A percentile compares a stretch with the other conserved stretches of the same genome.
These are phyloP conservation scores for Nephrotoma guestfalica DNA, from an alignment of 2,888 invertebrate genomes.

Conservation along the genomic window DNA sequence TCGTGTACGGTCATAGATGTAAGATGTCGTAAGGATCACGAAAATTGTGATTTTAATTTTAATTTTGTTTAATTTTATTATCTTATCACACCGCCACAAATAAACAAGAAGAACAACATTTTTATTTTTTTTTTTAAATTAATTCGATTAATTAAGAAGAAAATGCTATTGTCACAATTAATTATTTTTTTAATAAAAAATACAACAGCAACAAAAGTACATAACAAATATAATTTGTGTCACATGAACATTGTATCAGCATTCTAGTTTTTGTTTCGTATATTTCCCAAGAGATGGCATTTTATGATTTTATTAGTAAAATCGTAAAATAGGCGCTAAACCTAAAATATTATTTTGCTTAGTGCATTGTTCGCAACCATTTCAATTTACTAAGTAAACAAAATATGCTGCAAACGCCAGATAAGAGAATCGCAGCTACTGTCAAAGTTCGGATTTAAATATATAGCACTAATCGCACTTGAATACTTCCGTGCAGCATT, in stretches of 20 bases:
- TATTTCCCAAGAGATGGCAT: too few relatives aligned
- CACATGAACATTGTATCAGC: background rate
- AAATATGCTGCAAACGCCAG: too few relatives aligned
- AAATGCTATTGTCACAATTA: background rate
- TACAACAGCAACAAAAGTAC: background rate
- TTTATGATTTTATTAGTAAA: too few relatives aligned
- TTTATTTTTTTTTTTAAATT: background rate
- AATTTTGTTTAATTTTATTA: background rate
- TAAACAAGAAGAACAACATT: background rate
- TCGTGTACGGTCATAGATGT: conserved; percentile 7
- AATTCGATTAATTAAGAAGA: background rate
- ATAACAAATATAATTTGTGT: background rate
- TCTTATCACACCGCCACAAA: background rate
- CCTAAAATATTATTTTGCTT: too few relatives aligned
- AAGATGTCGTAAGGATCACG: background rate
- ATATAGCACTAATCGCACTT: background rate
- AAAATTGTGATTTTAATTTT: background rate
- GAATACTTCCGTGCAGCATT: background rate
- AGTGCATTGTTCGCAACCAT: too few relatives aligned
- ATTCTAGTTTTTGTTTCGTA: background rate
- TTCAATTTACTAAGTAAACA: too few relatives aligned
- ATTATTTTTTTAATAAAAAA: background rate
- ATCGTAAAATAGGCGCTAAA: too few relatives aligned
- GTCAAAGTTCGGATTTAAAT: background rate
- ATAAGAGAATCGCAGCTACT: background rate